Percentiles rank a stretch among this genome's conserved stretches.
phyloP scores from a whole-genome alignment of 2,797 vertebrate genomes.

The Sarcoramphus papa region DNA sequence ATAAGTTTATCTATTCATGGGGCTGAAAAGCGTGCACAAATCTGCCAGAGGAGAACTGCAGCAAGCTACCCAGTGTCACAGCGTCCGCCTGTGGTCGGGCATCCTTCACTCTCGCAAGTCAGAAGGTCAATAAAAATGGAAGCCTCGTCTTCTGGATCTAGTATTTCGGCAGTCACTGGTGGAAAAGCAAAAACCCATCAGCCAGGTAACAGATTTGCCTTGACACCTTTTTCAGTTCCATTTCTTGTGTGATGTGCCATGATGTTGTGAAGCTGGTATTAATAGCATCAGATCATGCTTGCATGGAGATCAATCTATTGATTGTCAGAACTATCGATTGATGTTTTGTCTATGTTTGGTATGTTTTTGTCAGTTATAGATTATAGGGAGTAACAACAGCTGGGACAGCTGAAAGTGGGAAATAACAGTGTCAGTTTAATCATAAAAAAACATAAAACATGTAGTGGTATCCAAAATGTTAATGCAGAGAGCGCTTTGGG shows the following conservation, averaged over 20 bases:
- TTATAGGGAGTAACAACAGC: neutral
- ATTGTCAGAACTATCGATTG: neutral
- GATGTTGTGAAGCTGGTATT: neutral
- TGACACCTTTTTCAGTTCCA: neutral
- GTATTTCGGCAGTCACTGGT: conserved; percentile 70
- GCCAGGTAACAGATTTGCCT: conserved; percentile 72
- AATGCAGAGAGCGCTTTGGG: neutral
- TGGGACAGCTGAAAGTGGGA: neutral
- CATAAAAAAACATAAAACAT: neutral
- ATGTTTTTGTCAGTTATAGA: neutral
- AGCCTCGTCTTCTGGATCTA: conserved; percentile 79
- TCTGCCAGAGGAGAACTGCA: conserved; percentile 79
- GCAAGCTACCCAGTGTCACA: conserved; percentile 73
- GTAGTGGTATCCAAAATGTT: neutral
- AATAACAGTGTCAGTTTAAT: neutral
- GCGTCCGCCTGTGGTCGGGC: conserved; percentile 73
- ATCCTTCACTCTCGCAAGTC: conserved; percentile 71
- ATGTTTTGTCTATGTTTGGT: neutral
- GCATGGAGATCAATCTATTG: neutral
- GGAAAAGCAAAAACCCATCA: conserved; percentile 77
- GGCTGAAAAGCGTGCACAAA: conserved; percentile 83
- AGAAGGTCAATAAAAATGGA: conserved; percentile 84
- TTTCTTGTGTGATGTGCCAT: neutral
- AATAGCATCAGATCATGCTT: neutral
- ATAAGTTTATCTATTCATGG: conserved; percentile 92